phyloP scores from a whole-genome alignment of 2,888 invertebrate species.

The Aricia artaxerxes region DNA sequence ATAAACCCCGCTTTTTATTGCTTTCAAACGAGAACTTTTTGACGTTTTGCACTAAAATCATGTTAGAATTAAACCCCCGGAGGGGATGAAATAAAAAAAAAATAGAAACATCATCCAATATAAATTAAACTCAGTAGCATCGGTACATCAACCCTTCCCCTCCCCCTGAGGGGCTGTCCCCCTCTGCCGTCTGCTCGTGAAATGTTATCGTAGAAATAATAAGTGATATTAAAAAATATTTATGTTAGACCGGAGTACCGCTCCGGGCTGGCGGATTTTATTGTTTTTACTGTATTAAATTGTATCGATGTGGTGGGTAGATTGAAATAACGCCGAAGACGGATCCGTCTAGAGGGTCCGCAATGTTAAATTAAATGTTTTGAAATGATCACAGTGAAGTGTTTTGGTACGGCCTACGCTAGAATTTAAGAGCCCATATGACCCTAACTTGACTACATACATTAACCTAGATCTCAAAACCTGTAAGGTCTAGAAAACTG shows the following conservation, averaged over 20 bases:
- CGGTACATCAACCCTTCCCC: conserved; percentile 12
- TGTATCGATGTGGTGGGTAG: neutral
- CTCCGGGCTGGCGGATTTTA: neutral
- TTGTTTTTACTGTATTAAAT: conserved; percentile 8
- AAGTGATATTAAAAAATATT: conserved; percentile 20
- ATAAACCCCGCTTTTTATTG: neutral
- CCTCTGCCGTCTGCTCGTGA: neutral
- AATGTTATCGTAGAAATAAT: conserved; percentile 10
- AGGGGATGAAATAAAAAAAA: neutral
- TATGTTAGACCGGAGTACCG: conserved; percentile 3
- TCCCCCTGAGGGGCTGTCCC: neutral
- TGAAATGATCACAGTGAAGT: neutral
- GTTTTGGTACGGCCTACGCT: neutral
- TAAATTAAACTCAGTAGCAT: neutral
- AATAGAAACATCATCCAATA: neutral
- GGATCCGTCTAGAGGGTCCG: neutral
- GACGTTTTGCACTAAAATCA: neutral
- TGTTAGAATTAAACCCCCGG: neutral
- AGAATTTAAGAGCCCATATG: too few relatives aligned
- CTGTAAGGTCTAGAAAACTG: too few relatives aligned
- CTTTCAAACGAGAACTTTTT: neutral
- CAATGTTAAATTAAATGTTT: neutral
- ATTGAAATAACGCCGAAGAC: neutral
- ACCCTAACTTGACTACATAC: too few relatives aligned
- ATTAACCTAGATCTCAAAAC: too few relatives aligned